Evolutionary conservation across 1,140 invertebrate genomes (phyloP), one percentile per base, ranked within the genome.

Genomic region (Linepithema humile): DNA sequence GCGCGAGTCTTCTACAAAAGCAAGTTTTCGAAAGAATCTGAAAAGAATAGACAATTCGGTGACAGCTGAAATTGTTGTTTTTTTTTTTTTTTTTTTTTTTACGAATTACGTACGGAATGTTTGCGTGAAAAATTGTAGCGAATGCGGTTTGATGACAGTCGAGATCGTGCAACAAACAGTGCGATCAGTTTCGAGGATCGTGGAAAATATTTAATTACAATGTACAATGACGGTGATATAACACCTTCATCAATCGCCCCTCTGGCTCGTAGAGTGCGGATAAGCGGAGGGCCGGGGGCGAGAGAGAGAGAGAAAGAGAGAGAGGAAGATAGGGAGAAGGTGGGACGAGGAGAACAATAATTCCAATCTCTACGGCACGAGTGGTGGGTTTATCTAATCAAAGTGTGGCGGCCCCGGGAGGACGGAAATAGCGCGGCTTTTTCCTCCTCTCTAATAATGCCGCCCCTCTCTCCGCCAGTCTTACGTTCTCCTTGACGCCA

Each of bases 351-450:
- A 82, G 87, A 82, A 73, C 55, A 85, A 84, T 88, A 88, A 89
- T 88, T 89, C 88, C 88, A 89, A 89, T 89, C 88, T 89, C 87
- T 48, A 83, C 64, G 67, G 85, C 75, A 90, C 84, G 77, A 86
- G 83, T 84, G 77, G 85, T 80, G 74, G 72, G 82, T 75, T 93
- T 93, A 93, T 93, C 92, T 93, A 91, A 93, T 92, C 91, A 91
- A 90, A 92, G 83, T 88, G 83, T 89, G 88, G 88, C 87, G 85
- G 84, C 65, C 35, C 65, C 85, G 50, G 26, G 88, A 89, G 84
- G 88, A 89, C 91, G 91, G 91, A 92, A 92, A 91, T 90, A 92
- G 83, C 88, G 87, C 84, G 87, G 85, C 87, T 92, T 92, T 90
- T 87, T 91, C 88, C 88, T 91, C 86, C 87, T 90, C 86, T 89